These are phyloP conservation scores for Spodoptera litura DNA, from an alignment of 1,140 invertebrate species.

Conservation along the genomic window DNA sequence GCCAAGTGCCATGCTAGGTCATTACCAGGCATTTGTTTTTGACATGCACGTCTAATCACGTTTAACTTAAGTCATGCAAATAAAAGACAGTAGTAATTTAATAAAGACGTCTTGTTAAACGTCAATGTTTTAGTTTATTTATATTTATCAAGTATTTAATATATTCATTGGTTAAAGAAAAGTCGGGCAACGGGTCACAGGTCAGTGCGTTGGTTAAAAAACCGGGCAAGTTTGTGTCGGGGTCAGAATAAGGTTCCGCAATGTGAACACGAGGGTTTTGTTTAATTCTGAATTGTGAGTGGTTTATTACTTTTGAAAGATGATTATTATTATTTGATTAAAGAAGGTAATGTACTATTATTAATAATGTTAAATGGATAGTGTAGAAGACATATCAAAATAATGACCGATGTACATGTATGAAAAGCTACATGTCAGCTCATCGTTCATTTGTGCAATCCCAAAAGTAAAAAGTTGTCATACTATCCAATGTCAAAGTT, in stretches of 20 bases:
- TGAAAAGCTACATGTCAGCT: too few relatives aligned
- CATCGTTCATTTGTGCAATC: too few relatives aligned
- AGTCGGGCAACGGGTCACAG: slow-evolving; percentile 11
- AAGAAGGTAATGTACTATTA: too few relatives aligned
- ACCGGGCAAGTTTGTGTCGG: too few relatives aligned
- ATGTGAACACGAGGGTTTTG: too few relatives aligned
- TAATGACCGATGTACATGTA: too few relatives aligned
- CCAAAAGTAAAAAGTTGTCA: neutral
- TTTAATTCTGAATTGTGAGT: too few relatives aligned
- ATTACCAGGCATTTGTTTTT: slow-evolving; percentile 49
- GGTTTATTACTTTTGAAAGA: too few relatives aligned
- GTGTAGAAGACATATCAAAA: too few relatives aligned
- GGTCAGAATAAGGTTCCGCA: too few relatives aligned
- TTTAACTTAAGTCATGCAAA: neutral
- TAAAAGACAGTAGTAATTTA: neutral
- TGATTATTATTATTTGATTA: too few relatives aligned
- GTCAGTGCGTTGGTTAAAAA: neutral
- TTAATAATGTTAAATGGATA: too few relatives aligned
- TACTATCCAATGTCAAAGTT: slow-evolving; percentile 10
- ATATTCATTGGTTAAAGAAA: neutral
- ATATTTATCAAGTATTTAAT: neutral
- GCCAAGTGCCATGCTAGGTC: slow-evolving; percentile 49
- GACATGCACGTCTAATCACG: slow-evolving; percentile 23
- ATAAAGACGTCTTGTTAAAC: neutral
- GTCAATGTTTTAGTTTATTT: neutral